These are phyloP conservation scores for Phania funesta DNA, from an alignment of 2,888 invertebrate species.

Conservation along the genomic window DNA sequence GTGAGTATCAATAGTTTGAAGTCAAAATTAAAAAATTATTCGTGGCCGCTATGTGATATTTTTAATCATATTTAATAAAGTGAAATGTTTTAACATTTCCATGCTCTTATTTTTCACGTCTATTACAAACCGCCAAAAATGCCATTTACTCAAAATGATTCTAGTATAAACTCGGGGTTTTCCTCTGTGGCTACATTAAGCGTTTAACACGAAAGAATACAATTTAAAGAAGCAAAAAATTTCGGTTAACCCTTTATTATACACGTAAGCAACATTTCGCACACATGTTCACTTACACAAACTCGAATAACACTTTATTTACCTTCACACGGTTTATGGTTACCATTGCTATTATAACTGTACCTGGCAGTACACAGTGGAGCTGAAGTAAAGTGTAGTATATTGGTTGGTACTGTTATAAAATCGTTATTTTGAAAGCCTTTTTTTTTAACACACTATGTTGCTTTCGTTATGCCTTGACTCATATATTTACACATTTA, in stretches of 20 bases:
- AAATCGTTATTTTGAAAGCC: too few relatives aligned
- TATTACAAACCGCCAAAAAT: not conserved
- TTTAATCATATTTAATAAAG: not conserved
- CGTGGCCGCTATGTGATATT: not conserved
- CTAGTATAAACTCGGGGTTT: conserved; percentile 14
- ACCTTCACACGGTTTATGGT: conserved; percentile 32
- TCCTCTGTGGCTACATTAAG: not conserved
- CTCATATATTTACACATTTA: too few relatives aligned
- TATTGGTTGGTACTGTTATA: too few relatives aligned
- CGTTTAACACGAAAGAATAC: not conserved
- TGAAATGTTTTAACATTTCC: not conserved
- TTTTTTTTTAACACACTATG: too few relatives aligned
- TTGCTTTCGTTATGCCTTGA: too few relatives aligned
- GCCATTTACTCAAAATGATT: conserved; percentile 6
- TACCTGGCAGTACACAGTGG: too few relatives aligned
- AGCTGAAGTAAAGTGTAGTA: too few relatives aligned
- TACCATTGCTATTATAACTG: conserved; percentile 3
- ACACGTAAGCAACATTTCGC: conserved; percentile 6
- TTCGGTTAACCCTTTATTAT: not conserved
- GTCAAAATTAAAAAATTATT: too few relatives aligned
- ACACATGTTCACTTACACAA: conserved; percentile 22
- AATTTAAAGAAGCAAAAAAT: not conserved
- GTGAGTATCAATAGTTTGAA: too few relatives aligned
- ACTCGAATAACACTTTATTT: conserved; percentile 31
- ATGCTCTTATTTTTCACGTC: not conserved